Evolutionary conservation across 1,140 invertebrate species (phyloP).

Genomic region (Idris sp.): DNA sequence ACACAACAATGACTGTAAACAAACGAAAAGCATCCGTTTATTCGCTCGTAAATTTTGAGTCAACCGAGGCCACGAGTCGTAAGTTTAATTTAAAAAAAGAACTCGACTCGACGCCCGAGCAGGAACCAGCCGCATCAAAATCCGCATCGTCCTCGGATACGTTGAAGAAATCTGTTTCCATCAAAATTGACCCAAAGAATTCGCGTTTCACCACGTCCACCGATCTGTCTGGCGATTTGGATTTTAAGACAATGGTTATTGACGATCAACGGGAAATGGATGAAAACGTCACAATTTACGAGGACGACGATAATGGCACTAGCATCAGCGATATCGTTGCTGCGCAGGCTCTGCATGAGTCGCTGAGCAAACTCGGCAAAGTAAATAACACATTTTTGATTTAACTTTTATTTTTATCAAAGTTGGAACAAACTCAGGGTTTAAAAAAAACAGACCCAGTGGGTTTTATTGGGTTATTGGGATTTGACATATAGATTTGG

Average conservation of each 20-base stretch:
- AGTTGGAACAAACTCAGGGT: no score
- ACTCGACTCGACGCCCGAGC: neutral
- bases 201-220: slow-evolving; percentile 74
- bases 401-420: no score
- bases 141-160: slow-evolving; percentile 45
- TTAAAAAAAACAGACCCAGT: no score
- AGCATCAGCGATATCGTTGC: slow-evolving; percentile 78
- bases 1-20: slow-evolving; percentile 60
- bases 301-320: slow-evolving; percentile 75
- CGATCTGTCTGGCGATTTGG: slow-evolving; percentile 66
- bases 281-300: slow-evolving; percentile 71
- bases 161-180: slow-evolving; percentile 47
- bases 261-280: no score
- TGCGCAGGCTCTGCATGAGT: slow-evolving; percentile 75
- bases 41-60: slow-evolving; percentile 64
- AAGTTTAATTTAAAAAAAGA: slow-evolving; percentile 55
- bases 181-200: slow-evolving; percentile 62
- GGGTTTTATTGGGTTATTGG: no score
- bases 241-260: no score
- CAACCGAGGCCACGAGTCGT: slow-evolving; percentile 39
- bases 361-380: slow-evolving; percentile 75
- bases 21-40: slow-evolving; percentile 66
- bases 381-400: no score
- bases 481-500: no score
- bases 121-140: no score